Conservation (phyloP, 2,113 vertebrate genomes). For the Paralichthys olivaceus region DNA sequence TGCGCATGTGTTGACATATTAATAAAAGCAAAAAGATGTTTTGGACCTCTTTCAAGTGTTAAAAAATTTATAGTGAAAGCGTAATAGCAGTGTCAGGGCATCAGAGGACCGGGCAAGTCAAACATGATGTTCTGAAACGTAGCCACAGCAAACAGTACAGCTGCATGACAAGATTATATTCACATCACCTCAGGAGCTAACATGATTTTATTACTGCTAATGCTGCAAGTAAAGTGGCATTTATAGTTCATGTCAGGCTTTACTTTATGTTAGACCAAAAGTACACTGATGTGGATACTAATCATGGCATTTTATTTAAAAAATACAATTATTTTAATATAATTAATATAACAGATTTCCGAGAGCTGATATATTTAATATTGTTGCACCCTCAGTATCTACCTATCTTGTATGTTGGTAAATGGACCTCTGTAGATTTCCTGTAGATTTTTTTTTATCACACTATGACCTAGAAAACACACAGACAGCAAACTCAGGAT, state of each 20-base stretch:
- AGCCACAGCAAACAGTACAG: conserved; percentile 68
- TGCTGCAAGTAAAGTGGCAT: neutral
- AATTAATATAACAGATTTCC: neutral
- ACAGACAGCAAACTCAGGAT: conserved; percentile 2
- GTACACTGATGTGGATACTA: neutral
- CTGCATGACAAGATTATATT: conserved; percentile 34
- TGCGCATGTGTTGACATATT: conserved; percentile 65
- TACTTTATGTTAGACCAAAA: too few relatives aligned
- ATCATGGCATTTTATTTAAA: neutral
- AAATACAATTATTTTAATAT: neutral
- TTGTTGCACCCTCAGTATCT: neutral
- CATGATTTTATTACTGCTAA: neutral
- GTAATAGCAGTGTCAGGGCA: conserved; percentile 54
- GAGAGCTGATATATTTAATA: neutral
- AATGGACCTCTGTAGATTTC: neutral
- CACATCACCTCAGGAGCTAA: neutral
- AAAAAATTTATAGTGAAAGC: conserved; percentile 68
- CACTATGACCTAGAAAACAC: conserved; percentile 19
- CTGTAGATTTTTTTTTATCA: neutral
- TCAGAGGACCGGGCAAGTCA: conserved; percentile 60
- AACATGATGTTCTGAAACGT: conserved; percentile 73
- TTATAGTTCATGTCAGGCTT: neutral
- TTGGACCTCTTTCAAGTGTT: conserved; percentile 72
- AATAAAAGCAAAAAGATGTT: conserved; percentile 77
- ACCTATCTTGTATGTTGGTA: too few relatives aligned